Percentiles rank a stretch among this genome's conserved stretches.
Evolutionary conservation across 2,797 vertebrate genomes (phyloP).

Genomic region (Sciurus vulgaris): DNA sequence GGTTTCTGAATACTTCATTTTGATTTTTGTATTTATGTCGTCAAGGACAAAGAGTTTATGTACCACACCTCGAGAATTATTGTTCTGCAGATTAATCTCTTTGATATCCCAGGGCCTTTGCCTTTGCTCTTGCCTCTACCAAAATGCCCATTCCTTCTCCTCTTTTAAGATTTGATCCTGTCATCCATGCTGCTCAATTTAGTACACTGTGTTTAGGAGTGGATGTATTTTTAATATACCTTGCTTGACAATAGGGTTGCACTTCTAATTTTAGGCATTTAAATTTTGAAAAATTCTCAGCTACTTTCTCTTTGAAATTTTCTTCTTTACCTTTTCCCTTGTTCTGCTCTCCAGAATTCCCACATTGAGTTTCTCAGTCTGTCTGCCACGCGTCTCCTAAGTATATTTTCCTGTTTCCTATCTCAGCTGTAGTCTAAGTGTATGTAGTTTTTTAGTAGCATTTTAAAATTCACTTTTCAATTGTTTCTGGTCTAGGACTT

Average conservation of each 20-base stretch:
- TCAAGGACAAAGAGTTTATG: neutral
- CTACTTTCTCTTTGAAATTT: neutral
- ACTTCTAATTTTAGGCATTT: neutral
- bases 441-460: neutral
- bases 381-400: neutral
- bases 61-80: neutral
- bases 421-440: neutral
- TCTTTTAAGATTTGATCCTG: neutral
- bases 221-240: neutral
- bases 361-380: neutral
- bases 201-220: neutral
- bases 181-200: neutral
- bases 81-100: neutral
- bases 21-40: neutral
- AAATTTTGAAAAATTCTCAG: neutral
- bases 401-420: neutral
- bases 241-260: neutral
- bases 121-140: neutral
- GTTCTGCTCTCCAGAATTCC: neutral
- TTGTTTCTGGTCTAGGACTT: neutral
- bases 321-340: neutral
- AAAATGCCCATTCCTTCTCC: neutral
- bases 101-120: neutral
- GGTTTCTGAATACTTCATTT: conserved; percentile 1
- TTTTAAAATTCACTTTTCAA: neutral